Evolutionary conservation across 2,888 invertebrate genomes (phyloP).

Genomic region (Sphaeridia pumilis): DNA sequence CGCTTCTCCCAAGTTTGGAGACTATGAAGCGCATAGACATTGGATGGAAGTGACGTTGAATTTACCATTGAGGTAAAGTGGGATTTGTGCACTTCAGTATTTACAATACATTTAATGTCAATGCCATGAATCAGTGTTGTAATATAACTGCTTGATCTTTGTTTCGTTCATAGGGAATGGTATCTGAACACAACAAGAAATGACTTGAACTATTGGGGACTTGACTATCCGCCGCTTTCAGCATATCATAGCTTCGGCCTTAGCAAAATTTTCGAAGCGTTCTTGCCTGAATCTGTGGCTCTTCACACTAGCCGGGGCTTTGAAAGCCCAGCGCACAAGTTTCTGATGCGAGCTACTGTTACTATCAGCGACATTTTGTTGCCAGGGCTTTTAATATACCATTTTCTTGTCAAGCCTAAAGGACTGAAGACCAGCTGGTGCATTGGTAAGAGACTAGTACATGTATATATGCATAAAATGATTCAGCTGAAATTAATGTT

Average conservation of each 20-base stretch:
- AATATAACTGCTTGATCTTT: too few species aligned
- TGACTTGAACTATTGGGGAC: conserved; percentile 91
- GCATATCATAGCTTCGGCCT: conserved; percentile 85
- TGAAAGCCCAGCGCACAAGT: conserved; percentile 69
- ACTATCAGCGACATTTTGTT: conserved; percentile 55
- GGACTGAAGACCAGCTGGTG: conserved; percentile 4
- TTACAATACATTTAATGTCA: too few species aligned
- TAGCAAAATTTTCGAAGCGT: conserved; percentile 54
- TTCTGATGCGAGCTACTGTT: conserved; percentile 86
- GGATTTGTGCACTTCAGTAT: too few species aligned
- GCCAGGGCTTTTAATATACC: conserved; percentile 39
- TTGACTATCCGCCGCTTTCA: conserved; percentile 96
- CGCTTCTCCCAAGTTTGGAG: conserved; percentile 85
- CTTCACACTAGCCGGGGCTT: conserved; percentile 71
- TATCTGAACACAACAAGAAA: conserved; percentile 66
- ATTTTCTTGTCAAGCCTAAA: conserved; percentile 13
- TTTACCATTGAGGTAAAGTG: conserved; percentile 50
- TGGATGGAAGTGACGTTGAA: conserved; percentile 98
- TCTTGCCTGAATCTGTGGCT: conserved; percentile 68
- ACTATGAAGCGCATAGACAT: conserved; percentile 97
- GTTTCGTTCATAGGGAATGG: conserved; percentile 51
- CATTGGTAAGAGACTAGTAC: too few species aligned
- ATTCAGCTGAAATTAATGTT: background rate
- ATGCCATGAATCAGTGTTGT: too few species aligned
- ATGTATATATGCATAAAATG: too few species aligned